A percentile compares a stretch with the other conserved stretches of the same genome.
These are phyloP conservation scores for Sphaerophoria taeniata DNA, from an alignment of 2,888 invertebrate genomes.

Conservation along the genomic window DNA sequence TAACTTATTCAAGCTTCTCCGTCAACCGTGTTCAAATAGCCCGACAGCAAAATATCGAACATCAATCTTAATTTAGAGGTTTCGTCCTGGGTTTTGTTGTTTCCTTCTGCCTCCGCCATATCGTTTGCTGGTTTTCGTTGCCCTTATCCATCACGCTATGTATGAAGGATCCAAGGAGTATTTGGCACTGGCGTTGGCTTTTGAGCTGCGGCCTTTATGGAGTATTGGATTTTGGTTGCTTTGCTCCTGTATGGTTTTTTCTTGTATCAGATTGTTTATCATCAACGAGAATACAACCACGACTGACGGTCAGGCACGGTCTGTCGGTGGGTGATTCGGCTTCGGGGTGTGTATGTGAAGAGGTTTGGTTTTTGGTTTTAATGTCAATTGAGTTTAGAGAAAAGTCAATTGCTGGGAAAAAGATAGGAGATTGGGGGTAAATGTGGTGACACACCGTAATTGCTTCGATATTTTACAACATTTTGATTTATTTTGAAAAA, in stretches of 20 bases:
- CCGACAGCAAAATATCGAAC: constrained; percentile 73
- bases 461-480: constrained; percentile 31
- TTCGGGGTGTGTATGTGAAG: not conserved
- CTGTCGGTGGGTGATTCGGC: not conserved
- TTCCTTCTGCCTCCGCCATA: not conserved
- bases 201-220: constrained; percentile 14
- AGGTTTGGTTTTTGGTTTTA: constrained; percentile 6
- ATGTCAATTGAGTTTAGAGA: constrained; percentile 43
- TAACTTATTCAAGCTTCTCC: constrained; percentile 70
- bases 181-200: not conserved
- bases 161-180: constrained; percentile 22
- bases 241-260: not conserved
- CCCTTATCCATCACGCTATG: constrained; percentile 19
- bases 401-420: constrained; percentile 11
- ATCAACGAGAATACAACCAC: too few relatives aligned
- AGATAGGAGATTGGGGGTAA: constrained; percentile 4
- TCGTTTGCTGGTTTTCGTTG: not conserved
- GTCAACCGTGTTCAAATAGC: constrained; percentile 69
- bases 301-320: not conserved
- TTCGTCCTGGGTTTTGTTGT: constrained; percentile 48
- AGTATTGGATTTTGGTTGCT: constrained; percentile 12
- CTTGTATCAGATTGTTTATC: not conserved
- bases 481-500: constrained; percentile 49
- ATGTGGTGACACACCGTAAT: constrained; percentile 56
- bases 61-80: constrained; percentile 73